Evolutionary conservation across 2,797 vertebrate species (phyloP), one percentile per base, ranked within the genome.

Genomic region (Oreortyx pictus): DNA sequence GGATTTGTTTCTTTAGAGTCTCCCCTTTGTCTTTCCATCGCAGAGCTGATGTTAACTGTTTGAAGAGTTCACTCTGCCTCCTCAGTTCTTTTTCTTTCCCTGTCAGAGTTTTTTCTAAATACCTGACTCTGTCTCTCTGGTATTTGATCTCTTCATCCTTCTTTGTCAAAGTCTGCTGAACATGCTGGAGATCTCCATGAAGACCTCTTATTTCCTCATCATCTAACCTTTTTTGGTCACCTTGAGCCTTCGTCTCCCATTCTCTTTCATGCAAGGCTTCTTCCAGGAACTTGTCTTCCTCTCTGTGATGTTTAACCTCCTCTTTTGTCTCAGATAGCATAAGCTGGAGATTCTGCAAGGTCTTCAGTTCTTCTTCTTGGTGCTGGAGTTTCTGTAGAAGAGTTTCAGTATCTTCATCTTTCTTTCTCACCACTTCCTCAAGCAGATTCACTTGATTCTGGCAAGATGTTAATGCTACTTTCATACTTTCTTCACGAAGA

Each of bases 101-200:
- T 50, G 11, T 52, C 60, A 97, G 62, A 60, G 15, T 78, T n/a
- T 93, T 41, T 44, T 90, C 80, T 65, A 95, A 92, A 86, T 35
- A 61, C 46, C 14, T 67, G 47, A 87, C 15, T 86, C 82, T 93
- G 72, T 54, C 86, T 73, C 59, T 95, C 72, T 96, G 95, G 72
- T 33, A 73, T 62, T 89, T 86, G 61, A 96, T 72, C 81, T 97
- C 97, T 61, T 96, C 81, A 68, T 97, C 93, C 59, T 95, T 97
- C 68, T 79, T 90, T n/a, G 70, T 75, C 85, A 97, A 71, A 31
- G 43, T 89, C 83, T 90, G 71, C 54, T 92, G 94, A 64, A 97
- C 82, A n/a, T 80, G 85, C 41, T 83, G 85, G 20, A 96, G 82
- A 49, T 83, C 92, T 81, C 96, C 90, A 35, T 0, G 33, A 41